Conservation (phyloP, 2,797 vertebrate species). For the Loriculus beryllinus region DNA sequence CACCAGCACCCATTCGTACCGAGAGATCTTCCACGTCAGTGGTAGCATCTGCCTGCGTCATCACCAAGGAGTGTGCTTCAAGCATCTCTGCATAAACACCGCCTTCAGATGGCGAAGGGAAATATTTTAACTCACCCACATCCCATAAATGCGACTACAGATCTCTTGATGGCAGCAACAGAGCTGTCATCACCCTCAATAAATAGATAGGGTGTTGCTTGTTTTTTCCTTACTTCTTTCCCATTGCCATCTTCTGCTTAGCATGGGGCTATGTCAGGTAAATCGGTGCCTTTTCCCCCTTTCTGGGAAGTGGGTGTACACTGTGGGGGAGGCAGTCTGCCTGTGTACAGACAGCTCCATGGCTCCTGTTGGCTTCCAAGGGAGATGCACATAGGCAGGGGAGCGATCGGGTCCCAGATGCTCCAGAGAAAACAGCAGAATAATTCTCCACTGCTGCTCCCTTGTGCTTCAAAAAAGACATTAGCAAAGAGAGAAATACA, state of each 20-base stretch:
- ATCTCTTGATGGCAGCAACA: constrained; percentile 24
- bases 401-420: background rate
- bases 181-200: background rate
- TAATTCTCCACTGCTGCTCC: constrained; percentile 19
- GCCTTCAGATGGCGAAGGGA: background rate
- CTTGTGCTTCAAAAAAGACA: constrained; percentile 14
- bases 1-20: rapidly evolving
- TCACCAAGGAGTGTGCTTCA: background rate
- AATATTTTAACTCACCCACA: constrained; percentile 36
- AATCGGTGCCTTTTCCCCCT: background rate
- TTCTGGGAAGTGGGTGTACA: background rate
- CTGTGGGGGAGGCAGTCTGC: background rate
- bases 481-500: constrained; percentile 22
- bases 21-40: background rate
- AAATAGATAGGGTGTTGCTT: constrained; percentile 17
- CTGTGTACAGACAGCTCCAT: background rate
- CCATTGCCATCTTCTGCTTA: background rate
- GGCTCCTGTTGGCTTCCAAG: background rate
- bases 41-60: background rate
- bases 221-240: background rate
- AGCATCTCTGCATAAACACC: background rate
- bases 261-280: background rate
- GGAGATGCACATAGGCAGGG: background rate
- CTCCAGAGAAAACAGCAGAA: background rate
- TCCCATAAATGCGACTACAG: background rate